Evolutionary conservation across 2,888 invertebrate genomes (phyloP).

Genomic region (Noctua comes): DNA sequence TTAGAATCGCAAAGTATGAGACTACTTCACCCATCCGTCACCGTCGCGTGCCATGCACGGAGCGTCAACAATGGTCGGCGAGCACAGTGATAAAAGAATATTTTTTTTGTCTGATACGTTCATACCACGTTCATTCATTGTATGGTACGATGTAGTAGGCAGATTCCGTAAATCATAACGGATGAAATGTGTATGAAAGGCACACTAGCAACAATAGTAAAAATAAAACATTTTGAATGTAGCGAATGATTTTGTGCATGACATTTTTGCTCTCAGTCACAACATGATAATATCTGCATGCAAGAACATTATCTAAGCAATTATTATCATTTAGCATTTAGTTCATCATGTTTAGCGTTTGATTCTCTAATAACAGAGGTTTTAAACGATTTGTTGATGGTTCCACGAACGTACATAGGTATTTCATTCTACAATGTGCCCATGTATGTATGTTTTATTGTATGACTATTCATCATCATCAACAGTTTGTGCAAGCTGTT

Average conservation of each 20-base stretch:
- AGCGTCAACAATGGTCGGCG: too few relatives aligned
- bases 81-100: too few relatives aligned
- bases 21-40: too few relatives aligned
- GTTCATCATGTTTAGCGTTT: neutral
- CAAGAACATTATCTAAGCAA: slow-evolving; percentile 22
- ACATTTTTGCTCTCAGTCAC: neutral
- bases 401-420: neutral
- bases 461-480: neutral
- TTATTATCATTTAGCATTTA: slow-evolving; percentile 18
- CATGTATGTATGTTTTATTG: neutral
- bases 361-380: neutral
- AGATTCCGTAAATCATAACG: too few relatives aligned
- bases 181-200: too few relatives aligned
- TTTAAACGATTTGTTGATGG: neutral
- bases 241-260: neutral
- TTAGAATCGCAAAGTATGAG: too few relatives aligned
- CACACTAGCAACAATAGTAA: too few relatives aligned
- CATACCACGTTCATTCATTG: too few relatives aligned
- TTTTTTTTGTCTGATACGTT: too few relatives aligned
- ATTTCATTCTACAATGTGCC: neutral
- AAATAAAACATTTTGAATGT: too few relatives aligned
- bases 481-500: neutral
- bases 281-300: slow-evolving; percentile 7
- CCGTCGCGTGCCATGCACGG: too few relatives aligned
- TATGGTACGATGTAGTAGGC: too few relatives aligned